phyloP scores from a whole-genome alignment of 2,113 vertebrate genomes.

The Pyrgilauda ruficollis region DNA sequence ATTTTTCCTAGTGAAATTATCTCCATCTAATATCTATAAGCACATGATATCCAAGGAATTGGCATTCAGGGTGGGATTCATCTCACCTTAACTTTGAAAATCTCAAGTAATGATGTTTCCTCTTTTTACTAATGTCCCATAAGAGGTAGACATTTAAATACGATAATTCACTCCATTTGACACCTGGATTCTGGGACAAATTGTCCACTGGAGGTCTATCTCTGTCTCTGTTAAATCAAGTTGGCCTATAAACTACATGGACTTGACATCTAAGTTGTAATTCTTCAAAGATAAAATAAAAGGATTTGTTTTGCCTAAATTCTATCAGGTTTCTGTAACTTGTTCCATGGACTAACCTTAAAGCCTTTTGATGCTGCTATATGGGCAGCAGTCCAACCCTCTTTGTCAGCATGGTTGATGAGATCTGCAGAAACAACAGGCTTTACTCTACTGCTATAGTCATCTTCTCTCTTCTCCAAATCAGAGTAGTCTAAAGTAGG shows the following conservation, averaged over 20 bases:
- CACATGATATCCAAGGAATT: not conserved
- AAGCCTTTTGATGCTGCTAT: conserved; percentile 92
- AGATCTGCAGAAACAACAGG: conserved; percentile 76
- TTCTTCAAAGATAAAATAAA: not conserved
- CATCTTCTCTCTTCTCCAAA: conserved; percentile 55
- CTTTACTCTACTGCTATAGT: conserved; percentile 11
- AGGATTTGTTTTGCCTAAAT: not conserved
- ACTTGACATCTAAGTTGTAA: not conserved
- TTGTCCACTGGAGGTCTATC: not conserved
- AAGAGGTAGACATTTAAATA: not conserved
- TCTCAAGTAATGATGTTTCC: not conserved
- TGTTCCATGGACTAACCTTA: conserved; percentile 79
- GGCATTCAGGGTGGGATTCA: not conserved
- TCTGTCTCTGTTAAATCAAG: not conserved
- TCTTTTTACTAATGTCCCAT: not conserved
- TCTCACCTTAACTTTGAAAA: not conserved
- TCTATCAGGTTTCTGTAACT: not conserved
- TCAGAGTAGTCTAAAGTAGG: not conserved
- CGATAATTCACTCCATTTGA: not conserved
- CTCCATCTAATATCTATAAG: not conserved
- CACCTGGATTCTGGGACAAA: not conserved
- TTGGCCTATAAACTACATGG: not conserved
- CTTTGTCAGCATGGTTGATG: conserved; percentile 86
- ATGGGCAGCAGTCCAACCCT: conserved; percentile 94
- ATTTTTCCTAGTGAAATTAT: not conserved